Percentiles rank a stretch among this genome's conserved stretches.
Conservation (phyloP, 2,113 vertebrate species). For the Gorilla gorilla region DNA sequence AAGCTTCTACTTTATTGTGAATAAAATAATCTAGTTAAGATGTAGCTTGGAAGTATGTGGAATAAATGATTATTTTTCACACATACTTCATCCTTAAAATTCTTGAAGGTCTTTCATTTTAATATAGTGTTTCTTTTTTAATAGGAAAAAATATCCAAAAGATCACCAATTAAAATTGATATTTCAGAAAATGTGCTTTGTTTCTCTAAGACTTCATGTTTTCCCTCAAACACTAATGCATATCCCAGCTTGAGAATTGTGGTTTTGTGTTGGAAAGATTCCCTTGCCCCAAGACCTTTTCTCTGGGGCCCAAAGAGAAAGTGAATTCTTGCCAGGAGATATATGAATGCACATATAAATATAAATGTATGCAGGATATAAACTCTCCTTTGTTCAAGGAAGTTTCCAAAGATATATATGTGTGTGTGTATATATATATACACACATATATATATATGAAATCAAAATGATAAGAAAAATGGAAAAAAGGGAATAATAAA, state of each 20-base stretch:
- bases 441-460: not conserved
- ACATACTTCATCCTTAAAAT: not conserved
- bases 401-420: not conserved
- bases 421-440: not conserved
- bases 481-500: slow-evolving; percentile 7
- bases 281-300: not conserved
- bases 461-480: slow-evolving; percentile 21
- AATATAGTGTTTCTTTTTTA: not conserved
- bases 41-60: not conserved
- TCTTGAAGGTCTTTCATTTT: slow-evolving; percentile 13
- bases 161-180: not conserved
- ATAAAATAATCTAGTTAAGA: not conserved
- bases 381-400: not conserved
- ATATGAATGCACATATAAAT: not conserved
- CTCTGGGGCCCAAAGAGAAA: not conserved
- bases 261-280: not conserved
- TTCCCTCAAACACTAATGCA: not conserved
- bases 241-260: not conserved
- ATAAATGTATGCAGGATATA: not conserved
- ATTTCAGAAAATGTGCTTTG: not conserved
- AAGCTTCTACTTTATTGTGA: not conserved
- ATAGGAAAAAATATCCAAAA: not conserved
- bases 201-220: not conserved
- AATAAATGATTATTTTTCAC: not conserved
- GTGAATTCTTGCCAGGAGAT: not conserved